phyloP scores from a whole-genome alignment of 1,140 invertebrate species.

The Apis florea region DNA sequence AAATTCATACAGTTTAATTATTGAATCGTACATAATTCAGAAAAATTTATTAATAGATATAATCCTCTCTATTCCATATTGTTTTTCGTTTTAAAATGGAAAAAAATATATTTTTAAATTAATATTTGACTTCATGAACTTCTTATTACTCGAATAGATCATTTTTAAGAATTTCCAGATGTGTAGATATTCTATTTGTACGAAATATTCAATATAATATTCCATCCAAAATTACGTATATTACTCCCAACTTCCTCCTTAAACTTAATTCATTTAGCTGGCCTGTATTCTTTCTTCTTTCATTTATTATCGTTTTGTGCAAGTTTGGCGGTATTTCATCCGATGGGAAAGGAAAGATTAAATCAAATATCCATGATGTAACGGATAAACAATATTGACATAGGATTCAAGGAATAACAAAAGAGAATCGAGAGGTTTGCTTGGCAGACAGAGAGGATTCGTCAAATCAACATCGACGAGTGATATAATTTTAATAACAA shows the following conservation, averaged over 20 bases:
- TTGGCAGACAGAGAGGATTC: background rate
- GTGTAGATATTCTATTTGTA: background rate
- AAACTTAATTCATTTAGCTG: background rate
- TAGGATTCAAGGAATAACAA: constrained; percentile 34
- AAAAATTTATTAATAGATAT: no score
- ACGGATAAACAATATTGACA: constrained; percentile 48
- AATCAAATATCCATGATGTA: constrained; percentile 19
- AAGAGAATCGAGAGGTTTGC: background rate
- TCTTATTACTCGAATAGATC: background rate
- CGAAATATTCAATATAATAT: background rate
- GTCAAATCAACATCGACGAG: constrained; percentile 1
- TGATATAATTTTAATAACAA: constrained; percentile 44
- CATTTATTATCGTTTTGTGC: constrained; percentile 38
- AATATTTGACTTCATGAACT: background rate
- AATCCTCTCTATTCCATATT: no score
- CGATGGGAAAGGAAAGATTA: constrained; percentile 45
- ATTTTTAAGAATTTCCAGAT: background rate
- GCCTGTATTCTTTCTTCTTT: background rate
- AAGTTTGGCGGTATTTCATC: constrained; percentile 1
- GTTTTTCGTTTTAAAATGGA: no score
- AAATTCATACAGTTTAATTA: no score
- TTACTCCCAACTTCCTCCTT: background rate
- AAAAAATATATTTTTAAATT: no score
- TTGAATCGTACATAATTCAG: no score
- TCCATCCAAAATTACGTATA: background rate